phyloP scores from a whole-genome alignment of 2,113 vertebrate species.

The Falco punctatus region DNA sequence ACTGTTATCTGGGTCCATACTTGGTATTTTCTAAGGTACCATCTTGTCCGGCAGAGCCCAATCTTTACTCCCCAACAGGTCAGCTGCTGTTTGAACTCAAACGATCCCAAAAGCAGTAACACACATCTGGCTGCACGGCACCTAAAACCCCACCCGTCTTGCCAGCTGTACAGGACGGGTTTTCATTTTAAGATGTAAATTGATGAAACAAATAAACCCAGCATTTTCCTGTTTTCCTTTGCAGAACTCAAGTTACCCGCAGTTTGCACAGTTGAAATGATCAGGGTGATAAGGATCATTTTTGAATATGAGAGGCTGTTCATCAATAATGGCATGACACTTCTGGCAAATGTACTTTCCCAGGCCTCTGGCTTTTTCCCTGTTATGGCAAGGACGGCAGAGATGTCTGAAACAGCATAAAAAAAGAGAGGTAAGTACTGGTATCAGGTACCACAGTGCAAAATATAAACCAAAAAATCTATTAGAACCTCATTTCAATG shows the following conservation, averaged over 20 bases:
- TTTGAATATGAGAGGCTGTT: slow-evolving; percentile 94
- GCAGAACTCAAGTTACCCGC: slow-evolving; percentile 83
- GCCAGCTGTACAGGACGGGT: not conserved
- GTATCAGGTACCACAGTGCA: not conserved
- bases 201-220: not conserved
- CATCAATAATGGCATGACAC: slow-evolving; percentile 96
- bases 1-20: not conserved
- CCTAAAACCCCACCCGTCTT: not conserved
- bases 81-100: not conserved
- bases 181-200: not conserved
- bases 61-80: not conserved
- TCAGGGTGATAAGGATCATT: slow-evolving; percentile 98
- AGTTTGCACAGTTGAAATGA: slow-evolving; percentile 98
- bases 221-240: not conserved
- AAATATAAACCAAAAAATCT: not conserved
- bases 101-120: not conserved
- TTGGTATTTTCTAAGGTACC: not conserved
- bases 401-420: slow-evolving; percentile 82
- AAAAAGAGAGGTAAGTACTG: not conserved
- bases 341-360: slow-evolving; percentile 99
- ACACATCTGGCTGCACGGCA: not conserved
- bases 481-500: not conserved
- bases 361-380: slow-evolving; percentile 92
- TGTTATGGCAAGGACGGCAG: slow-evolving; percentile 95
- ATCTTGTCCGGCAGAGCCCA: not conserved